Evolutionary conservation across 2,797 vertebrate species (phyloP).

Genomic region (Neosilurus hyrtlii): DNA sequence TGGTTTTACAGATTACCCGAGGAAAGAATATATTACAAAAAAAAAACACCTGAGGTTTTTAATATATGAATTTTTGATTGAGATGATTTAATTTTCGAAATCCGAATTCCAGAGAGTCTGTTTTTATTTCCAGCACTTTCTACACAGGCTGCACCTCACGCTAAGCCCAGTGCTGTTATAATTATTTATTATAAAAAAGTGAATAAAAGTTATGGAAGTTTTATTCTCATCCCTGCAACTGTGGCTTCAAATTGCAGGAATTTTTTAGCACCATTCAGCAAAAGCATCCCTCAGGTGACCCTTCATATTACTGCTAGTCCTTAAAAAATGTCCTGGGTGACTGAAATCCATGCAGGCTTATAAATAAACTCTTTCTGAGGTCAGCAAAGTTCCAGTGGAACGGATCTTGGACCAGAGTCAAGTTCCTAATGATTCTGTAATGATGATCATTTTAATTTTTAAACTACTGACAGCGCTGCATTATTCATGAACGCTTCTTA

Average conservation of each 20-base stretch:
- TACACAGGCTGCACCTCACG: too few species aligned
- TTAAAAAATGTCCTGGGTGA: background rate
- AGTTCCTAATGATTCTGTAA: background rate
- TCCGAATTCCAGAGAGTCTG: background rate
- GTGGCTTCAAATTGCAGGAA: background rate
- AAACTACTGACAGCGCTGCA: background rate
- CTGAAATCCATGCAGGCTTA: background rate
- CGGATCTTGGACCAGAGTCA: background rate
- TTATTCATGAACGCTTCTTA: slow-evolving; percentile 7
- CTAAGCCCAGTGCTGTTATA: background rate
- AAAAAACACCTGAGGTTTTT: background rate
- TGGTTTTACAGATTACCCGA: too few species aligned
- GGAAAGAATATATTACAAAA: background rate
- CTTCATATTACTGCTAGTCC: background rate
- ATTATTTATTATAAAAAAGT: too few species aligned
- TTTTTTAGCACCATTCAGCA: background rate
- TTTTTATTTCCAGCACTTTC: background rate
- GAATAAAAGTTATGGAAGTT: background rate
- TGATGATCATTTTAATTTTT: slow-evolving; percentile 6
- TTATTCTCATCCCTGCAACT: background rate
- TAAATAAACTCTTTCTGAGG: background rate
- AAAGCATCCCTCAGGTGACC: background rate
- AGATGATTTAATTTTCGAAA: background rate
- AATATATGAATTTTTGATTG: background rate
- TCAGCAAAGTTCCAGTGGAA: background rate